Conservation (phyloP, 64 coral and sea anemone genomes). For the Porites australiensis region DNA sequence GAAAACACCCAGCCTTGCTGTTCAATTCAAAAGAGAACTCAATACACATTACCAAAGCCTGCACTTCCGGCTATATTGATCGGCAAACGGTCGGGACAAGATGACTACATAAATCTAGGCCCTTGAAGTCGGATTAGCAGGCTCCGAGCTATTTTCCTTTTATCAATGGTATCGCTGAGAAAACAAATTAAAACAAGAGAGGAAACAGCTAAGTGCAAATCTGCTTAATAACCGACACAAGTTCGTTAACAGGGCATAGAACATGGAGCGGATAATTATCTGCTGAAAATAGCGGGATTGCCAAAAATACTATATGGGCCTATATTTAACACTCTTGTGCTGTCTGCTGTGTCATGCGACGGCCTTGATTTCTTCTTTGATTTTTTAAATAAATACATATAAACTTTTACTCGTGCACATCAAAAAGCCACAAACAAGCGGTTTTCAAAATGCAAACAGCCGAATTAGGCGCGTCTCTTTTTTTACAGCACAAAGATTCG, state of each 20-base stretch:
- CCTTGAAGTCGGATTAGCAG: background rate
- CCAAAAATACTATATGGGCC: slow-evolving; percentile 29
- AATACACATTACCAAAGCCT: background rate
- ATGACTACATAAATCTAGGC: background rate
- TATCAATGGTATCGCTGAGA: background rate
- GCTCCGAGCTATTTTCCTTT: background rate
- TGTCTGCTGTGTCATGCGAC: slow-evolving; percentile 19
- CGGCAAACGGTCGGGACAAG: background rate
- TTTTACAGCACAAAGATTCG: too few species aligned
- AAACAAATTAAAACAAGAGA: slow-evolving; percentile 17
- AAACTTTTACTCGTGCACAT: too few species aligned
- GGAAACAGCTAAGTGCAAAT: slow-evolving; percentile 25
- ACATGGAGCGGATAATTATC: background rate
- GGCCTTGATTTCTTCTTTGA: background rate
- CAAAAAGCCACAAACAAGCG: too few species aligned
- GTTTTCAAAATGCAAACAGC: too few species aligned
- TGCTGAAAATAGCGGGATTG: slow-evolving; percentile 11
- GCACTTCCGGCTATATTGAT: slow-evolving; percentile 34
- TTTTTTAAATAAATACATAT: too few species aligned
- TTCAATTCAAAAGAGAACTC: background rate
- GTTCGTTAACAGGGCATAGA: background rate
- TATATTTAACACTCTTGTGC: slow-evolving; percentile 40
- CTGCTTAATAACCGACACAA: background rate
- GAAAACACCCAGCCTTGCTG: background rate
- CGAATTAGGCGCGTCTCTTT: too few species aligned